These are phyloP conservation scores for Intellagama lesueurii DNA, from an alignment of 2,797 vertebrate genomes.

Conservation along the genomic window DNA sequence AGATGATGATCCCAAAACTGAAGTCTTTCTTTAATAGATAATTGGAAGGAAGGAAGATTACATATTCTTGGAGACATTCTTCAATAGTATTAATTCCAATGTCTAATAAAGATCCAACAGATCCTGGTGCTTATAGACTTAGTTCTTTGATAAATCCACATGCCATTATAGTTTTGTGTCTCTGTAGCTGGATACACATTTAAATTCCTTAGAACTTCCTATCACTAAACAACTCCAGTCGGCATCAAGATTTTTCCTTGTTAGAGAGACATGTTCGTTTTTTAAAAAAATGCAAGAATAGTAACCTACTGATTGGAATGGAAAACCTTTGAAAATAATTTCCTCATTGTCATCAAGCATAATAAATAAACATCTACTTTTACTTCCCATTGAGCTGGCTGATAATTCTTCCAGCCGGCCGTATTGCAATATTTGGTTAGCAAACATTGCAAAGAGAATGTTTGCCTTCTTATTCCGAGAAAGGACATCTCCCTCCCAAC, in stretches of 20 bases:
- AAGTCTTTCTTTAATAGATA: no score
- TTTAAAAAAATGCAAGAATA: not conserved
- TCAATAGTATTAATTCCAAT: no score
- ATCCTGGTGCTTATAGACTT: no score
- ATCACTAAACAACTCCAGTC: not conserved
- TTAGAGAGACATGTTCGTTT: not conserved
- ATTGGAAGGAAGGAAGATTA: no score
- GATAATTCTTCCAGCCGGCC: not conserved
- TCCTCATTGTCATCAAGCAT: constrained; percentile 25
- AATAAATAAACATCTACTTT: not conserved
- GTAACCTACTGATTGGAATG: not conserved
- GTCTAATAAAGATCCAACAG: no score
- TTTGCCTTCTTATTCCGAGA: constrained; percentile 41
- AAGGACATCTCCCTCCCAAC: not conserved
- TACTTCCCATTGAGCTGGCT: constrained; percentile 18
- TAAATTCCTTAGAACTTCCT: not conserved
- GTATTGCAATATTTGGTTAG: constrained; percentile 27
- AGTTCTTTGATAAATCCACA: no score
- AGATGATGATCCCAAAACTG: no score
- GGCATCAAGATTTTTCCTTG: not conserved
- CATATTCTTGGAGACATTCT: no score
- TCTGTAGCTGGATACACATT: not conserved
- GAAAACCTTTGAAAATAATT: constrained; percentile 23
- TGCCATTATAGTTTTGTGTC: not conserved
- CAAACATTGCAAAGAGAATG: constrained; percentile 22